Conservation (phyloP, 2,888 invertebrate species). For the Caenorhabditis sulstoni region DNA sequence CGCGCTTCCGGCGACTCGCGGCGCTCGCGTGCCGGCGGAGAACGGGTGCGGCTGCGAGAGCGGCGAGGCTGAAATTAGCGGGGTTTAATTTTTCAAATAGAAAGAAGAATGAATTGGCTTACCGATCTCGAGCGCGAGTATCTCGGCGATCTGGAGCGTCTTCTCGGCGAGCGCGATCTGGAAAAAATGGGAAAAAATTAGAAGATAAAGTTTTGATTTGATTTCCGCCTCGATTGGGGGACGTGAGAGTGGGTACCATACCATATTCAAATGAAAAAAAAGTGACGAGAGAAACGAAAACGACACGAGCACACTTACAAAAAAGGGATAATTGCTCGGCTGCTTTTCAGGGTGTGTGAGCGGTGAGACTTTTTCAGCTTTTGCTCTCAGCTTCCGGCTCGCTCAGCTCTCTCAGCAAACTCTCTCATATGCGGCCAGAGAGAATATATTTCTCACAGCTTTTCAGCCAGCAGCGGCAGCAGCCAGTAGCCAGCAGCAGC, state of each 20-base stretch:
- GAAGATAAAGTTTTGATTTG: background rate
- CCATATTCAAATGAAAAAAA: background rate
- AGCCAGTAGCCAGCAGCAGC: constrained; percentile 16
- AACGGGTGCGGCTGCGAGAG: constrained; percentile 55
- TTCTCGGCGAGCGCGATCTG: constrained; percentile 55
- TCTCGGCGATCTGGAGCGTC: constrained; percentile 64
- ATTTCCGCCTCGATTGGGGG: too few relatives aligned
- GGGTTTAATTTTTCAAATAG: background rate
- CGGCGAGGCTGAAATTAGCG: constrained; percentile 56
- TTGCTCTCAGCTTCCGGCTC: constrained; percentile 9
- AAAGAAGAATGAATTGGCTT: constrained; percentile 1
- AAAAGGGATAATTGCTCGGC: too few relatives aligned
- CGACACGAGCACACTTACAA: too few relatives aligned
- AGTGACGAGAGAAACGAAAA: background rate
- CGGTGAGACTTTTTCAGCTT: constrained; percentile 4
- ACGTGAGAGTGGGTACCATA: too few relatives aligned
- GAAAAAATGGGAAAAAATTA: constrained; percentile 13
- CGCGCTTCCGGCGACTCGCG: constrained; percentile 33
- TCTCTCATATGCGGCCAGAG: constrained; percentile 12
- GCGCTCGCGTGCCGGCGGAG: constrained; percentile 55
- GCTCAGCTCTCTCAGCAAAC: constrained; percentile 27
- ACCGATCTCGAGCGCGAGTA: constrained; percentile 66
- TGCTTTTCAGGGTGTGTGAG: too few relatives aligned
- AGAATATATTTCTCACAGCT: constrained; percentile 15
- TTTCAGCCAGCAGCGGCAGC: constrained; percentile 21